These are phyloP conservation scores for Seriola quinqueradiata DNA, from an alignment of 2,113 vertebrate species.

Conservation along the genomic window DNA sequence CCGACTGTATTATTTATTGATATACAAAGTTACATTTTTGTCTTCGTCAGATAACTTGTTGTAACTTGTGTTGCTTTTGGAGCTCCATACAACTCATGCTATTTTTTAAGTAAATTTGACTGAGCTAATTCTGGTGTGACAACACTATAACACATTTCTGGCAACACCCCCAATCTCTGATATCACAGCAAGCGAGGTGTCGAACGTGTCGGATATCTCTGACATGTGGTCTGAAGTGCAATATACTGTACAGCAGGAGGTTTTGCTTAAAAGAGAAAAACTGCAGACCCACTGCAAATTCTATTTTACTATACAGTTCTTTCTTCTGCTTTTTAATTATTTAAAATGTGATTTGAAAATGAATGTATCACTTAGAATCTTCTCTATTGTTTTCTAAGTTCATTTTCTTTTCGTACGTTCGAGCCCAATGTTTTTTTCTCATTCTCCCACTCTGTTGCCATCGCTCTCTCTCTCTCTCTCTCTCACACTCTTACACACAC, in stretches of 20 bases:
- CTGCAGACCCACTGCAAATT: not conserved
- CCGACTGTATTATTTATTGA: no score
- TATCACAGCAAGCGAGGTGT: no score
- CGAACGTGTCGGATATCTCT: no score
- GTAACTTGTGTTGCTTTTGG: no score
- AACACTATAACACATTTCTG: not conserved
- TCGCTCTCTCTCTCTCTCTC: no score
- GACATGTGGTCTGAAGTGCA: no score
- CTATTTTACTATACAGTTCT: not conserved
- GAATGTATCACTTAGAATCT: not conserved
- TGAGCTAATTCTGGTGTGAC: not conserved
- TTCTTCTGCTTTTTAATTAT: not conserved
- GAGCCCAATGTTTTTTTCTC: not conserved
- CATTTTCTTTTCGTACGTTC: not conserved
- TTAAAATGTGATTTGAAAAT: not conserved
- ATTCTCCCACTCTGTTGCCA: not conserved
- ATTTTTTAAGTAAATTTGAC: not conserved
- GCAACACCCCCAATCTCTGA: no score
- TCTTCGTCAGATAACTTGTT: no score
- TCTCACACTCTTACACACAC: not conserved
- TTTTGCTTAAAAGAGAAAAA: no score
- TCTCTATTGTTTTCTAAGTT: not conserved
- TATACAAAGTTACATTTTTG: not conserved
- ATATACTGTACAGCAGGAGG: no score
- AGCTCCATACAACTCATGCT: no score